phyloP scores from a whole-genome alignment of 2,888 invertebrate species.

The Chloromyia formosa region DNA sequence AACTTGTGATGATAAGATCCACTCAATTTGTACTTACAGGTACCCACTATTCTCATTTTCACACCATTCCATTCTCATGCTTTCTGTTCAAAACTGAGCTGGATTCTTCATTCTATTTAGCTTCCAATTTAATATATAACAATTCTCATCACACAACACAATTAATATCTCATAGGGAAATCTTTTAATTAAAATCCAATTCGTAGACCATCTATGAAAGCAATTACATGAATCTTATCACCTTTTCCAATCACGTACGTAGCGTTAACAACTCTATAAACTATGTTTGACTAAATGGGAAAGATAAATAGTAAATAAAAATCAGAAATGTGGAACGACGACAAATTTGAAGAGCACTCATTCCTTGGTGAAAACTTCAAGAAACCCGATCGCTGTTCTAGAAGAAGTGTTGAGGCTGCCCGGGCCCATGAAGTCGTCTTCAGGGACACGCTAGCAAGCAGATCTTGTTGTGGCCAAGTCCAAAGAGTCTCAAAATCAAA shows the following conservation, averaged over 20 bases:
- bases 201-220: slow-evolving; percentile 14
- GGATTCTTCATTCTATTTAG: too few relatives aligned
- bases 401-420: not conserved
- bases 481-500: not conserved
- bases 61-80: too few relatives aligned
- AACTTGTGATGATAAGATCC: too few relatives aligned
- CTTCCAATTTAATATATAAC: not conserved
- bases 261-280: slow-evolving; percentile 17
- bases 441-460: not conserved
- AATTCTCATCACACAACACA: slow-evolving; percentile 1
- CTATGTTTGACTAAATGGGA: slow-evolving; percentile 5
- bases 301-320: slow-evolving; percentile 38
- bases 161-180: not conserved
- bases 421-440: not conserved
- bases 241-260: slow-evolving; percentile 16
- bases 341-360: slow-evolving; percentile 41
- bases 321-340: slow-evolving; percentile 32
- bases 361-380: not conserved
- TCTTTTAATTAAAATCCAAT: slow-evolving; percentile 32
- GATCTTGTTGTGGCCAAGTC: not conserved
- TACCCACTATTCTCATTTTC: too few relatives aligned
- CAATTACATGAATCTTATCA: slow-evolving; percentile 29
- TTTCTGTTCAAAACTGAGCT: too few relatives aligned
- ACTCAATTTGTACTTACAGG: too few relatives aligned
- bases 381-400: not conserved